These are phyloP conservation scores for Euphonia xanthogaster DNA, from an alignment of 2,797 vertebrate species.

Conservation along the genomic window DNA sequence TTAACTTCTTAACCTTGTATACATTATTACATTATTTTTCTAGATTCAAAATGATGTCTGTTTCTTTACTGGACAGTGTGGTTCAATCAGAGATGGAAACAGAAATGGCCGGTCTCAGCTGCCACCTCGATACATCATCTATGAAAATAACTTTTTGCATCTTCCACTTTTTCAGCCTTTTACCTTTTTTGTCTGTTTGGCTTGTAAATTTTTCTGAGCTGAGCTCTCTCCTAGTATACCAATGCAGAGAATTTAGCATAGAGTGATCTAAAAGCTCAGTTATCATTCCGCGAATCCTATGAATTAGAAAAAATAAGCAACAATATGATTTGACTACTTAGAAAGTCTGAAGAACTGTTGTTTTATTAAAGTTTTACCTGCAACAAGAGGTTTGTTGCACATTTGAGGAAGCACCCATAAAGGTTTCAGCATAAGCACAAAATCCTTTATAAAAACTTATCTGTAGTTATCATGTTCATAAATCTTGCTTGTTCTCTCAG, in stretches of 20 bases:
- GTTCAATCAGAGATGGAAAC: not conserved
- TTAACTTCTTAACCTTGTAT: not conserved
- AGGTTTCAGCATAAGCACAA: not conserved
- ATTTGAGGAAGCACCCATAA: not conserved
- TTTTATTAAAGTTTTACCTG: not conserved
- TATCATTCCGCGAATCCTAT: not conserved
- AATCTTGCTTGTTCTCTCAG: not conserved
- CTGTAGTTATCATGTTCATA: not conserved
- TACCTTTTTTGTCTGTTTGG: not conserved
- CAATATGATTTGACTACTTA: not conserved
- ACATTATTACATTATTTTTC: not conserved
- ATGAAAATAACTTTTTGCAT: not conserved
- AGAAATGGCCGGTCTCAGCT: not conserved
- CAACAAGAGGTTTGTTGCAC: not conserved
- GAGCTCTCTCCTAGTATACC: not conserved
- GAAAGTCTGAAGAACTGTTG: not conserved
- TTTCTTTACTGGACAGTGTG: not conserved
- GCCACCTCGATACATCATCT: not conserved
- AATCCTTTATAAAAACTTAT: not conserved
- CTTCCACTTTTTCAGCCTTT: not conserved
- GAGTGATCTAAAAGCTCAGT: not conserved
- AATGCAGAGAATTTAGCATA: not conserved
- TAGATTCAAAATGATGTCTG: not conserved
- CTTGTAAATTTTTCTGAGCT: not conserved
- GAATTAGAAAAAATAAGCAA: not conserved